Percentiles rank a stretch among this genome's conserved stretches.
Evolutionary conservation across 1,140 invertebrate genomes (phyloP).

Genomic region (Trachelipus rathkii): DNA sequence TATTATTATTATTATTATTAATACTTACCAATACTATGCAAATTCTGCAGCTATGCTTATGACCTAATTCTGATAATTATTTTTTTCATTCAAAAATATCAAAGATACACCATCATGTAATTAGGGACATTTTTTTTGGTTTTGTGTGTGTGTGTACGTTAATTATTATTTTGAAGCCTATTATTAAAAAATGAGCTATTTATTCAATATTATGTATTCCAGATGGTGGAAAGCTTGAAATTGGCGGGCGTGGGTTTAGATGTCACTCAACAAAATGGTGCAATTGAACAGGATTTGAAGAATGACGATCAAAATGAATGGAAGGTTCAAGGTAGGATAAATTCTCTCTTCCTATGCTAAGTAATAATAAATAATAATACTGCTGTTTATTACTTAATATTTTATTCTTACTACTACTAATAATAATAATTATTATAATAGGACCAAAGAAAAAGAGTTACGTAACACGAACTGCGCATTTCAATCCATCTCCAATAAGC

Average conservation of each 20-base stretch:
- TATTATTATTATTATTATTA: too few relatives aligned
- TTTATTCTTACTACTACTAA: background rate
- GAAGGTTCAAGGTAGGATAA: constrained; percentile 24
- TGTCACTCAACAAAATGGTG: constrained; percentile 19
- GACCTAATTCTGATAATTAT: too few relatives aligned
- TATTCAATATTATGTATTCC: background rate
- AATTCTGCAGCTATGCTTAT: too few relatives aligned
- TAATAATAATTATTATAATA: constrained; percentile 52
- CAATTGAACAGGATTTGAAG: constrained; percentile 27
- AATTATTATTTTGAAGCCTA: too few relatives aligned
- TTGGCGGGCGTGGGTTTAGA: constrained; percentile 25
- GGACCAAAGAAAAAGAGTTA: constrained; percentile 56
- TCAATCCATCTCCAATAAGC: constrained; percentile 78
- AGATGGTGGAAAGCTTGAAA: constrained; percentile 39
- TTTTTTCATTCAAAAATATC: too few relatives aligned
- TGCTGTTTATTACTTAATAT: background rate
- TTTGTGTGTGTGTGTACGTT: too few relatives aligned
- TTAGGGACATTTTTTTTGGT: too few relatives aligned
- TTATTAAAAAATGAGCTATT: too few relatives aligned
- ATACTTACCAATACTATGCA: too few relatives aligned
- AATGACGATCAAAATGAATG: constrained; percentile 34
- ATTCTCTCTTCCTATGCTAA: too few relatives aligned
- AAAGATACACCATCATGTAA: too few relatives aligned
- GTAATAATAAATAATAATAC: background rate
- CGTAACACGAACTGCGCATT: constrained; percentile 69